Evolutionary conservation across 92 coral and sea anemone genomes (phyloP).

Genomic region (Porites rus): DNA sequence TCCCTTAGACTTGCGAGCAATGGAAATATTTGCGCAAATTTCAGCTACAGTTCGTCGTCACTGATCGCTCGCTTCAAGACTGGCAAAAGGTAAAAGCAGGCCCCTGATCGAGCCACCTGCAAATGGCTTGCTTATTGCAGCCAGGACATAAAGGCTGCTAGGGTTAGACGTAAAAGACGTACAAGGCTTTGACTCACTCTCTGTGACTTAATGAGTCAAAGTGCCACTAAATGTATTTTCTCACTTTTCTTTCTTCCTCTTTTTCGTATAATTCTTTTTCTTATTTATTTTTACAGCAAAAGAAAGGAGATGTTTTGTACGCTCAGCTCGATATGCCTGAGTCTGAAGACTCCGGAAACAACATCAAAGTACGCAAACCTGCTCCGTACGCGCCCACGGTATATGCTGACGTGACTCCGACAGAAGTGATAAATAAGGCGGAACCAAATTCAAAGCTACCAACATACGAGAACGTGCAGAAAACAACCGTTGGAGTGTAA

Average conservation of each 20-base stretch:
- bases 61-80: too few relatives aligned
- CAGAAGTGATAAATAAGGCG: neutral
- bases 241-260: neutral
- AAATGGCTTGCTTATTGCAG: too few relatives aligned
- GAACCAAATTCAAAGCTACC: neutral
- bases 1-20: too few relatives aligned
- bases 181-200: too few relatives aligned
- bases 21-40: too few relatives aligned
- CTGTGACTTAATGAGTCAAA: too few relatives aligned
- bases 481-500: neutral
- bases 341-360: neutral
- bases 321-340: slow-evolving; percentile 25
- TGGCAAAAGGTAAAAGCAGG: too few relatives aligned
- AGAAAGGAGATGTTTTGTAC: slow-evolving; percentile 19
- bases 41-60: too few relatives aligned
- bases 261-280: neutral
- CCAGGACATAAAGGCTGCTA: too few relatives aligned
- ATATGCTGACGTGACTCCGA: slow-evolving; percentile 24
- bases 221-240: neutral
- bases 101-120: too few relatives aligned
- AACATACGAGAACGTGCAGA: slow-evolving; percentile 8
- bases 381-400: slow-evolving; percentile 36
- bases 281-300: slow-evolving; percentile 1
- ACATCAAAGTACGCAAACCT: slow-evolving; percentile 15
- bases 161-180: neutral